phyloP scores from a whole-genome alignment of 2,797 vertebrate genomes.

The Sarcoramphus papa region DNA sequence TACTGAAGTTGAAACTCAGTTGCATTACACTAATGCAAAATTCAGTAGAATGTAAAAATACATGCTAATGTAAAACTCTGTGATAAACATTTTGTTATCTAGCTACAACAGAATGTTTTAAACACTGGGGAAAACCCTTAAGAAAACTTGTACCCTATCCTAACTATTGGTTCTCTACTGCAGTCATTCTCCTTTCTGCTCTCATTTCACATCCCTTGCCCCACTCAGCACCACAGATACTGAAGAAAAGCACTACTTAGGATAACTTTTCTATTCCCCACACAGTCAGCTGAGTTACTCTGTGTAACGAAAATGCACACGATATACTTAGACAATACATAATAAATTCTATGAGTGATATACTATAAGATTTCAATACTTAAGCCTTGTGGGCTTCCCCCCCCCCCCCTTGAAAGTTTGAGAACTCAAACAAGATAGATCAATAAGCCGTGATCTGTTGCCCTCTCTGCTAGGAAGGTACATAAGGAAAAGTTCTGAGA shows the following conservation, averaged over 20 bases:
- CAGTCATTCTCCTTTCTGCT: neutral
- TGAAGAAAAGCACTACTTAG: neutral
- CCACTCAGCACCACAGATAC: neutral
- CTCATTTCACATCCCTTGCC: accelerated
- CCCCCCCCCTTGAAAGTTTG: neutral
- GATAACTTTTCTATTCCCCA: neutral
- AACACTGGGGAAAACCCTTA: neutral
- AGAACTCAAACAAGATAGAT: neutral
- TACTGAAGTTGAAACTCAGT: neutral
- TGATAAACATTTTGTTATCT: neutral
- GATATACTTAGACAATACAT: neutral
- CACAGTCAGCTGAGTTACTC: neutral
- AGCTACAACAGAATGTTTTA: neutral
- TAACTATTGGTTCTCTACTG: neutral
- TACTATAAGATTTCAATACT: neutral
- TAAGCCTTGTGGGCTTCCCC: neutral
- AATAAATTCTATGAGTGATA: neutral
- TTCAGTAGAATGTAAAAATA: neutral
- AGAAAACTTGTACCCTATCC: neutral
- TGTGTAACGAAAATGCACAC: neutral
- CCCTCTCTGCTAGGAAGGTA: neutral
- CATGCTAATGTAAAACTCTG: neutral
- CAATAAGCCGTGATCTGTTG: neutral
- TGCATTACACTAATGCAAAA: neutral
- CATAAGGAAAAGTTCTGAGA: neutral